These are phyloP conservation scores for Oscheius sp. DNA, from an alignment of 1,140 invertebrate species.

Conservation along the genomic window DNA sequence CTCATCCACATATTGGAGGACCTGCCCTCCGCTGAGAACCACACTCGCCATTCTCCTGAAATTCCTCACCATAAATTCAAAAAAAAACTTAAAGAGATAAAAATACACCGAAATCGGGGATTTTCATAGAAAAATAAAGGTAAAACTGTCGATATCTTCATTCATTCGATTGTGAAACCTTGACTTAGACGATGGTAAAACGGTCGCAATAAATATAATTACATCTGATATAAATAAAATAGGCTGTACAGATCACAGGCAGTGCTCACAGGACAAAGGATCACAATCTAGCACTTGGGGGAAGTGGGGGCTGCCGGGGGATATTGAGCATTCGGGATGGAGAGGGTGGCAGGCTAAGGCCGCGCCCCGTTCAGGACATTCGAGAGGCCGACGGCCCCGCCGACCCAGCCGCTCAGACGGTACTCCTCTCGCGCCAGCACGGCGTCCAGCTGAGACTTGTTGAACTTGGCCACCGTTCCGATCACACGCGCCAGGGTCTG, in stretches of 20 bases:
- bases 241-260: conserved; percentile 6
- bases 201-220: too few species aligned
- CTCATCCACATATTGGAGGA: conserved; percentile 11
- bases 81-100: too few species aligned
- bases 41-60: conserved; percentile 4
- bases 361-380: background rate
- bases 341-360: background rate
- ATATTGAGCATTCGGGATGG: background rate
- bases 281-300: background rate
- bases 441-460: conserved; percentile 30
- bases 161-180: too few species aligned
- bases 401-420: conserved; percentile 26
- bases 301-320: background rate
- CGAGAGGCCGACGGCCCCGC: conserved; percentile 22
- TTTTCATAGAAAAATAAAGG: too few species aligned
- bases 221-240: too few species aligned
- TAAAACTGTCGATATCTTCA: too few species aligned
- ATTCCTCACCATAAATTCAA: too few species aligned
- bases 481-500: conserved; percentile 42
- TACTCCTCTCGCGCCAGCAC: conserved; percentile 35
- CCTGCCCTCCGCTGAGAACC: background rate
- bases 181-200: too few species aligned
- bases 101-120: too few species aligned
- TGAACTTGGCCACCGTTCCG: conserved; percentile 43
- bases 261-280: background rate